These are phyloP conservation scores for Tipula lateralis DNA, from an alignment of 2,888 invertebrate genomes.

Conservation along the genomic window DNA sequence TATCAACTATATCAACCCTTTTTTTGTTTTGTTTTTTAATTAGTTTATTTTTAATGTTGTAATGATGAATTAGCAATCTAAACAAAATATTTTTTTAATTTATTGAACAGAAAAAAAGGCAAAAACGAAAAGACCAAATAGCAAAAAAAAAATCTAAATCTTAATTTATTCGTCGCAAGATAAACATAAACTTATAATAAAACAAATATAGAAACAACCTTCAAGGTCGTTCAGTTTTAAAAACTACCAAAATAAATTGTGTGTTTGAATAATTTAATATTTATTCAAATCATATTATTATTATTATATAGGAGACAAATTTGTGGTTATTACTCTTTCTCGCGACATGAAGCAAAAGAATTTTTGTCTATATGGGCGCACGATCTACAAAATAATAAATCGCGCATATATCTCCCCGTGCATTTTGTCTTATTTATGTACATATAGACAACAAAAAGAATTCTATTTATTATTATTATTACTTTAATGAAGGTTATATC, in stretches of 20 bases:
- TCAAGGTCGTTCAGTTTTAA: not conserved
- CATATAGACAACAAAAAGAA: not conserved
- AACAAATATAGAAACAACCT: slow-evolving; percentile 19
- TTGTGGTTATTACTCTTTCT: not conserved
- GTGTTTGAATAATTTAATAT: not conserved
- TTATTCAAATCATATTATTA: not conserved
- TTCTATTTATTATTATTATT: not conserved
- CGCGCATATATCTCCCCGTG: not conserved
- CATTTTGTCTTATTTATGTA: not conserved
- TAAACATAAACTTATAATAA: not conserved
- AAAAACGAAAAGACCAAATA: not conserved
- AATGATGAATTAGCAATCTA: slow-evolving; percentile 5
- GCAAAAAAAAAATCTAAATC: not conserved
- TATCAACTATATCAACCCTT: not conserved
- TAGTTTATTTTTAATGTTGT: not conserved
- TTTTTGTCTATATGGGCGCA: not conserved
- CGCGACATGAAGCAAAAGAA: not conserved
- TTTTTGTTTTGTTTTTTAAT: not conserved
- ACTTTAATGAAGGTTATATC: not conserved
- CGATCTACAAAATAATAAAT: not conserved
- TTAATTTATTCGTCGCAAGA: slow-evolving; percentile 20
- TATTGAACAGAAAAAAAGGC: not conserved
- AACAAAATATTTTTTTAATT: not conserved
- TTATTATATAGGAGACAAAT: not conserved
- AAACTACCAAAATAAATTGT: not conserved